Base-by-base conservation (phyloP, 2,888 invertebrate genomes). In the Tigriopus californicus region DNA sequence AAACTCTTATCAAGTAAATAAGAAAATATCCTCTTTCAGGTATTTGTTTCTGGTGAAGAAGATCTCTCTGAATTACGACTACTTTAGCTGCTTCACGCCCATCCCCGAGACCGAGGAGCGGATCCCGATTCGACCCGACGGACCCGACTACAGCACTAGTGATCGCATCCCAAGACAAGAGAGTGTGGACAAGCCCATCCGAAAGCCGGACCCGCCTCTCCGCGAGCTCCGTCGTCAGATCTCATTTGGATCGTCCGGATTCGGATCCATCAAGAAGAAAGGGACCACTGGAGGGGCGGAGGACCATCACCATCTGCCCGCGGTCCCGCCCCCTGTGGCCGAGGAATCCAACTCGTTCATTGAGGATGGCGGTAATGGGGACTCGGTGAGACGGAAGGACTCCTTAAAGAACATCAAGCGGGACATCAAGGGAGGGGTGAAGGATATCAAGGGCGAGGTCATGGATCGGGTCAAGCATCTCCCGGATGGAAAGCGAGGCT, bases 401-500 rank as follows among this genome's bases (percentile, higher is more conserved):
- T 22, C 22, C 15, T 11, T 22, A 2, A 51, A 24, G 33, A 25
- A 51, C 13, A 51, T 51, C 20, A 51, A 51, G 33, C 8, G 24
- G 12, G 15, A 51, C 24, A 15, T 51, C 15, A 51, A 44, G 44
- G 46, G 46, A 20, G 57, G 25, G 8, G 42, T 57, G 40, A 40
- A 57, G 46, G 57, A 57, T 46, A 46, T 57, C 15, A 57, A 57
- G 24, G 57, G 15, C n/a, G 44, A 41, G 18, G 15, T 57, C 15
- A 42, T 10, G 22, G 57, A 57, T 5, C 20, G n/a, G 13, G 57
- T 41, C 5, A 41, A 57, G 11, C 44, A 57, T 46, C 11, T 57
- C 15, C 57, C 57, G 41, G 57, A 57, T 46, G 57, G 57, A 10
- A 42, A 57, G 3, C 25, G 57, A 51, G 52, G 52, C 15, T 51